Base-by-base conservation (phyloP, 2,113 vertebrate genomes). In the Archocentrus centrarchus region DNA sequence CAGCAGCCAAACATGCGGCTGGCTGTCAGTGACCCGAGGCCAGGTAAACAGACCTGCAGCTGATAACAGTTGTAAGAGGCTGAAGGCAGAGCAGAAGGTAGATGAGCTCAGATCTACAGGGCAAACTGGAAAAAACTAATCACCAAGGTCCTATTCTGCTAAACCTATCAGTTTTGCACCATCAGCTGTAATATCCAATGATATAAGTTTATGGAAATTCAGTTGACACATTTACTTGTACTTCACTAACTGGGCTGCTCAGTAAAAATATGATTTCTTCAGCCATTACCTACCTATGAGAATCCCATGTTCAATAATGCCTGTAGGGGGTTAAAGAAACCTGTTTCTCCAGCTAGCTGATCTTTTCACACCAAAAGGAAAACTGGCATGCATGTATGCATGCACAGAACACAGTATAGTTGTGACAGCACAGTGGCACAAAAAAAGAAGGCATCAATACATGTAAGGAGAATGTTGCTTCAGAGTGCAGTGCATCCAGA, bases 21-120 rank as follows among this genome's bases (percentile, higher is more conserved):
- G 87, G 91, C 90, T 91, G 92, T 90, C 93, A 83, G 77, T 94
- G 95, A 94, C 95, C 95, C 63, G 82, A 91, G 81, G 57, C 84
- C 50, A 92, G 93, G 96, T 95, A 97, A 96, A 96, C 96, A 96
- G 82, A 91, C 89, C 90, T 82, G 77, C 66, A 27, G 84, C 89
- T 90, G 93, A 95, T 94, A 95, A 86, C 37, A 55, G 83, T 82
- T 76, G 80, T 39, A 59, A 78, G 82, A 44, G 86, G 63, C 84
- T 83, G 82, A 80, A 59, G 68, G 85, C 57, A 58, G 60, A 79
- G 27, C 78, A 50, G 78, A 78, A 47, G 47, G 80, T 55, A 59
- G 80, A 86, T 8, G 11, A 73, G 76, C 66, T 73, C 1, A 18
- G 60, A 59, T 77, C 77, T 66, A 79, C 10, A 9, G 68, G 77